A percentile compares a stretch with the other conserved stretches of the same genome.
These are phyloP conservation scores for Lutjanus argentimaculatus DNA, from an alignment of 2,797 vertebrate genomes.

Conservation along the genomic window DNA sequence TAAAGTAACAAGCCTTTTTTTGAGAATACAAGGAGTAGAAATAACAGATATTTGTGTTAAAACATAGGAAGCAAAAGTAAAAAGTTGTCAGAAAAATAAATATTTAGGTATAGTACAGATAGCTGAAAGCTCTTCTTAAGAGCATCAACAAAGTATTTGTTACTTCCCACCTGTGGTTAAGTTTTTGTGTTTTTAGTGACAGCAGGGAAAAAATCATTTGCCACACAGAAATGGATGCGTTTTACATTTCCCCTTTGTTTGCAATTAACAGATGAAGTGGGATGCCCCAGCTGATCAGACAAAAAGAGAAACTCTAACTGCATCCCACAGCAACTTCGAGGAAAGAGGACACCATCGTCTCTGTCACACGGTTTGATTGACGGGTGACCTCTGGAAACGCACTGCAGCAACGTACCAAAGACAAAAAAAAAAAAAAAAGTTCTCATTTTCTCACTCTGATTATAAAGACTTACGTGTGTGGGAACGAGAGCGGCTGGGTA, in stretches of 20 bases:
- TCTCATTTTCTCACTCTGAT: neutral
- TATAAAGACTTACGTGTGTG: constrained; percentile 91
- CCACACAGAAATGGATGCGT: neutral
- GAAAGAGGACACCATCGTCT: constrained; percentile 48
- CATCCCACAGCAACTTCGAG: constrained; percentile 46
- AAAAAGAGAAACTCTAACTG: constrained; percentile 62
- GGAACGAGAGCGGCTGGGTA: constrained; percentile 98
- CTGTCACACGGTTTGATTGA: constrained; percentile 27
- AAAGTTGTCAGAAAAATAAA: too few species aligned
- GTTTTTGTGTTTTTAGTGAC: neutral
- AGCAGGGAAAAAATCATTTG: neutral
- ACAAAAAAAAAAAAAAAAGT: neutral
- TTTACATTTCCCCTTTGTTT: constrained; percentile 59
- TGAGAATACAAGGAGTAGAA: too few species aligned
- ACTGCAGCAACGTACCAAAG: neutral
- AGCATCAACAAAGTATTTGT: neutral
- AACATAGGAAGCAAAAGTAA: too few species aligned
- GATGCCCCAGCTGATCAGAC: constrained; percentile 30
- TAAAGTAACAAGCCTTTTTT: too few species aligned
- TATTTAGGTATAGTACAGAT: too few species aligned
- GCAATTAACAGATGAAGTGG: constrained; percentile 39
- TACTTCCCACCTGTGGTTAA: neutral
- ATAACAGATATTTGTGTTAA: too few species aligned
- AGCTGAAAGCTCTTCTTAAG: too few species aligned
- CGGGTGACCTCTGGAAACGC: constrained; percentile 34